A percentile compares a stretch with the other conserved stretches of the same genome.
These are phyloP conservation scores for Pardalotus punctatus DNA, from an alignment of 2,113 vertebrate genomes.

Conservation along the genomic window DNA sequence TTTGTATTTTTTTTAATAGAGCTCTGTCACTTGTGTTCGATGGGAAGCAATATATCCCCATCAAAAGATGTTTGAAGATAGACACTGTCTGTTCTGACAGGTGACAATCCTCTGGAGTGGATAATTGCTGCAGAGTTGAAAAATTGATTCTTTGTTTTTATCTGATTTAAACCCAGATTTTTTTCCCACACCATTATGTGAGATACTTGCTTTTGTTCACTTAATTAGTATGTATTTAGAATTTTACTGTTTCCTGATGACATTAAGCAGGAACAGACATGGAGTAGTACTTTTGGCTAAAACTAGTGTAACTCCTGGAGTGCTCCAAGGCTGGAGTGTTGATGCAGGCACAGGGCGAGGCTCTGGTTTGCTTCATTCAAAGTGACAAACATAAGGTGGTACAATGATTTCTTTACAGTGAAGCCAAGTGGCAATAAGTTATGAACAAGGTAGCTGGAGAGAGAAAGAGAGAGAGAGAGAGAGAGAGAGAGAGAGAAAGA, in stretches of 20 bases:
- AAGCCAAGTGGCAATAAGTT: background rate
- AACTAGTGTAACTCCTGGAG: background rate
- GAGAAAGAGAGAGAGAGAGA: too few species aligned
- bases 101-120: background rate
- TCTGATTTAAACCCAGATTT: background rate
- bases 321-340: background rate
- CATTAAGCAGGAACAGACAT: background rate
- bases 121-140: background rate
- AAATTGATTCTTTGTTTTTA: background rate
- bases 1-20: background rate
- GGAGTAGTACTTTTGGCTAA: background rate
- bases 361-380: background rate
- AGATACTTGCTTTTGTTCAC: background rate
- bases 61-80: background rate
- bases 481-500: background rate
- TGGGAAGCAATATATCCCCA: background rate
- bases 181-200: background rate
- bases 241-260: background rate
- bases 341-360: background rate
- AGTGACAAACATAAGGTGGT: background rate
- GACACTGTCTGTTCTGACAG: background rate
- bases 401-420: background rate
- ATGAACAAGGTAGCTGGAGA: background rate
- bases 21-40: background rate
- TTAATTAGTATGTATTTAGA: background rate